Evolutionary conservation across 2,113 vertebrate genomes (phyloP), one percentile per base, ranked within the genome.

Genomic region (Nyctibius bracteatus): DNA sequence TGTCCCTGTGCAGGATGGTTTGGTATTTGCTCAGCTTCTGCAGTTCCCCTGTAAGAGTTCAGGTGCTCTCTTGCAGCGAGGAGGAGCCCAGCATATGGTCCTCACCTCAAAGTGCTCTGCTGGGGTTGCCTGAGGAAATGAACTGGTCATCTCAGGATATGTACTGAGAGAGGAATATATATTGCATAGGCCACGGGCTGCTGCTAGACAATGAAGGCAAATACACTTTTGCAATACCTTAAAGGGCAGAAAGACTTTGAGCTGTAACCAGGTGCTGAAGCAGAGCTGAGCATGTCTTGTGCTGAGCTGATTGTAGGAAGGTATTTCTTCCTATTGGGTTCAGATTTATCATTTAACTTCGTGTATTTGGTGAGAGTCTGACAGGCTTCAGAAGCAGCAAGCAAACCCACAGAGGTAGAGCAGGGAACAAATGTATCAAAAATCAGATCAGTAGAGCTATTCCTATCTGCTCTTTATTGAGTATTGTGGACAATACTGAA

Each of bases 151-250:
- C 13, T 30, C 39, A 46, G 28, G 6, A 12, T 20, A 25, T 2
- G 8, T 12, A 25, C 23, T 21, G 8, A 24, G 39, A 37, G 19
- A 6, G 12, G 30, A 52, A 47, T 19, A n/a, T 1, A 2, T 1
- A 4, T 14, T 23, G 31, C 5, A 4, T 1, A 20, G 51, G 14
- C 8, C 15, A 6, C 0, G 1, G 54, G 43, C 52, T 10, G 12
- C 62, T 79, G n/a, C 52, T 72, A 35, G 30, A 5, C 9, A 35
- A 5, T 37, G 51, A 37, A 49, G 5, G 30, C 6, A 67, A 92
- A 66, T 35, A 4, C 20, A 30, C 28, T 49, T 39, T 19, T 37
- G 23, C 14, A 30, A 1, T 13, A 19, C 6, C 2, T 37, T 65
- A 35, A 55, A 72, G 31, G 3, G 5, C 22, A 12, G 31, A 43